Base-by-base conservation (phyloP, 2,113 vertebrate genomes). In the Xyrauchen texanus region DNA sequence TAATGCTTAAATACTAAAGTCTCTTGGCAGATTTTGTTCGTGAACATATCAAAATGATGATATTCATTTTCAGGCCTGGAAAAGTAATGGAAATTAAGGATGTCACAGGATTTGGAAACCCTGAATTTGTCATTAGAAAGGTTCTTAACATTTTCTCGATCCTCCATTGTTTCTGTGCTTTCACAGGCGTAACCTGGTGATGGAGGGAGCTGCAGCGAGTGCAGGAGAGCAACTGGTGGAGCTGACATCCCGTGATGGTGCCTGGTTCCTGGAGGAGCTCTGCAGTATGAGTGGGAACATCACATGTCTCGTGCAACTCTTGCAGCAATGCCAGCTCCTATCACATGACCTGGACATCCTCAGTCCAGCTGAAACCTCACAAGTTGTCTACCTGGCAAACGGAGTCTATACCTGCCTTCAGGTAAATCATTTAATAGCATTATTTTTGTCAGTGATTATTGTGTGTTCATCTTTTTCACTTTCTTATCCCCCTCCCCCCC, bases 201-300 rank as follows among this genome's bases (percentile, higher is more conserved):
- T 99, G 97, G 98, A 99, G 88, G 95, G 94, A 0, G 98, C 96
- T 0, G 97, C 98, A 0, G 95, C 96, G 0, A 96, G 96, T 57
- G 97, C 98, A 0, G 96, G 96, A 34, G 96, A 98, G 77, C 97
- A 99, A 51, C 92, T 99, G 73, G 94, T 98, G 5, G 97, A 98
- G 80, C 86, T 99, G 83, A 97, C 94, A 0, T 99, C 97, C 0
- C 91, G 98, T 16, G 97, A 99, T 34, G 98, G 98, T 64, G 95
- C 95, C 12, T 99, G 98, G 98, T 99, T 99, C 86, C 85, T 99
- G 86, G 98, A 99, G 85, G 98, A 99, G 90, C 94, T 99, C 1
- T 98, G 97, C 88, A 96, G 96, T 81, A 98, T 99, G 96, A 96
- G 95, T 0, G 96, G 97, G 5, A 99, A 99, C 15, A 93, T 98